These are phyloP conservation scores for Hozukius guyotensis DNA, from an alignment of 2,797 vertebrate genomes.

Conservation along the genomic window DNA sequence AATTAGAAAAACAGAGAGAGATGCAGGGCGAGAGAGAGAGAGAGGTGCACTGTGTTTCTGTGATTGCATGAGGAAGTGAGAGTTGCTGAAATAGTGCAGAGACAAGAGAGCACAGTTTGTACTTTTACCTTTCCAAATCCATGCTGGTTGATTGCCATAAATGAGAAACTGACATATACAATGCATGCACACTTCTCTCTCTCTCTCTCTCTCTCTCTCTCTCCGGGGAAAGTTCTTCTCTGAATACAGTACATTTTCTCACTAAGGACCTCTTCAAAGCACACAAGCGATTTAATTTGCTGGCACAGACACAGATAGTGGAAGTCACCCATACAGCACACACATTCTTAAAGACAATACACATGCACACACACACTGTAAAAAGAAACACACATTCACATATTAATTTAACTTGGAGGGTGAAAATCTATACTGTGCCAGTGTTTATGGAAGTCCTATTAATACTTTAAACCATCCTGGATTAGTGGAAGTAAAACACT, in stretches of 20 bases:
- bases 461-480: neutral
- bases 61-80: constrained; percentile 39
- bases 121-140: constrained; percentile 8
- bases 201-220: neutral
- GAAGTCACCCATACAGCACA: neutral
- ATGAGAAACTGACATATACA: neutral
- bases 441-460: neutral
- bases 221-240: neutral
- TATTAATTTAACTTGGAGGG: neutral
- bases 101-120: constrained; percentile 40
- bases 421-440: neutral
- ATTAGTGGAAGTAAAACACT: neutral
- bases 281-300: neutral
- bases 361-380: no score
- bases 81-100: constrained; percentile 31
- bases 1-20: constrained; percentile 66
- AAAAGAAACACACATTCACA: neutral
- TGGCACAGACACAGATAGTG: neutral
- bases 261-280: constrained; percentile 3
- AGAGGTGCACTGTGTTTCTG: constrained; percentile 9
- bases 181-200: neutral
- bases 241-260: neutral
- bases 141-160: constrained; percentile 12
- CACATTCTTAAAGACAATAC: neutral
- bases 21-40: neutral